Conservation (phyloP, 2,113 vertebrate species). For the Neopipo cinnamomea region DNA sequence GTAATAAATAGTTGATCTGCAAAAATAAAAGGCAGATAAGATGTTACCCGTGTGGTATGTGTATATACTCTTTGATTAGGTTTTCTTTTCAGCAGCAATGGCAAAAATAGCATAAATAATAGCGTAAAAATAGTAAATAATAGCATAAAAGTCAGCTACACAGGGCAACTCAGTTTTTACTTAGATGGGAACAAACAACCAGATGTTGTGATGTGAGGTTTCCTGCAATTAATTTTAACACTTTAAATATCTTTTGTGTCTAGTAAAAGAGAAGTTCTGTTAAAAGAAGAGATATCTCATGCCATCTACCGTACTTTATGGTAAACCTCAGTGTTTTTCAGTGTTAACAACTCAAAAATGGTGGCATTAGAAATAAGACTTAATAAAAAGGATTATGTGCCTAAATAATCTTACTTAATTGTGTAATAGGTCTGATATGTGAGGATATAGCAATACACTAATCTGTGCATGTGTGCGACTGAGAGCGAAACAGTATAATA, state of each 20-base stretch:
- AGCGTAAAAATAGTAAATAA: slow-evolving; percentile 51
- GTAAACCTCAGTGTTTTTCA: not conserved
- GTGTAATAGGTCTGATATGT: slow-evolving; percentile 16
- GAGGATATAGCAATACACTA: not conserved
- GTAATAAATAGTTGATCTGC: slow-evolving; percentile 28
- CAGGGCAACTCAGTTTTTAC: not conserved
- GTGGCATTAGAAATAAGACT: not conserved
- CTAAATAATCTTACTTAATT: slow-evolving; percentile 34
- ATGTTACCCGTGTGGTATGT: not conserved
- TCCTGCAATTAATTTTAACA: slow-evolving; percentile 18
- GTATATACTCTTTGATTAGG: slow-evolving; percentile 9
- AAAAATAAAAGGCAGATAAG: slow-evolving; percentile 36
- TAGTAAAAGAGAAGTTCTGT: not conserved
- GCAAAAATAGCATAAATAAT: too few species aligned
- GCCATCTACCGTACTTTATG: slow-evolving; percentile 53
- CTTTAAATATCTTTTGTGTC: not conserved
- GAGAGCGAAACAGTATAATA: not conserved
- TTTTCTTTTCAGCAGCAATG: slow-evolving; percentile 25
- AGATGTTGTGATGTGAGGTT: not conserved
- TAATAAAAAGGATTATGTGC: slow-evolving; percentile 42
- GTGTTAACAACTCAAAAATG: not conserved
- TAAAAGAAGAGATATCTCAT: not conserved
- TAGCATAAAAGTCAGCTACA: not conserved
- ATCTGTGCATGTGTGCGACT: not conserved
- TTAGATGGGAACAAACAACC: not conserved